Conservation (phyloP, 2,797 vertebrate species). For the Chrysocyon brachyurus region DNA sequence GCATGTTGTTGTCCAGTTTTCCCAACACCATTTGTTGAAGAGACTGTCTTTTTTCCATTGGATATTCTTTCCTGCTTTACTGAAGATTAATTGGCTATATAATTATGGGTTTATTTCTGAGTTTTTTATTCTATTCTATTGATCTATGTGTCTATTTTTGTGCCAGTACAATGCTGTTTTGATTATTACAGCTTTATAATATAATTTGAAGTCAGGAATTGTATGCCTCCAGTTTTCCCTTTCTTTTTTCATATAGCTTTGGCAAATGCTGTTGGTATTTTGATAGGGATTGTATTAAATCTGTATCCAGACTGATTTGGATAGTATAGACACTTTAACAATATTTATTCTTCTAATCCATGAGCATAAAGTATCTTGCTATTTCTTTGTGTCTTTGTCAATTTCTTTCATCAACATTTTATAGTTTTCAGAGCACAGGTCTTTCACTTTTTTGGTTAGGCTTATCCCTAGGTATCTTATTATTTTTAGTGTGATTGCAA, state of each 20-base stretch:
- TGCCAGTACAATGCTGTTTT: not conserved
- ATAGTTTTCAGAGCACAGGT: not conserved
- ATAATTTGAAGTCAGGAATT: not conserved
- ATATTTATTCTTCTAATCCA: not conserved
- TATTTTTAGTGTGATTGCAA: not conserved
- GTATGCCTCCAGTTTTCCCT: not conserved
- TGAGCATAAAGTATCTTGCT: not conserved
- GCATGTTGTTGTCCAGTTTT: not conserved
- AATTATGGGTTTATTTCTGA: not conserved
- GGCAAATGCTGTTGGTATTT: not conserved
- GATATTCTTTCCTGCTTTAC: not conserved
- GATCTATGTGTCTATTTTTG: not conserved
- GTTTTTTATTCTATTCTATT: not conserved
- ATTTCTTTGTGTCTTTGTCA: not conserved
- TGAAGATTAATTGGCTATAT: not conserved
- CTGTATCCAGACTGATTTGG: not conserved
- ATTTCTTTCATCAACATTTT: not conserved
- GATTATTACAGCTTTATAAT: not conserved
- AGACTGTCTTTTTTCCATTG: not conserved
- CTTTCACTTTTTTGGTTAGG: not conserved
- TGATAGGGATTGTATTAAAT: not conserved
- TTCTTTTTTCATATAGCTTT: not conserved
- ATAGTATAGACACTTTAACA: not conserved
- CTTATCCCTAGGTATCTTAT: not conserved
- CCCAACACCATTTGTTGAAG: not conserved